Base-by-base conservation (phyloP, 2,113 vertebrate species). In the Irena cyanogastra region DNA sequence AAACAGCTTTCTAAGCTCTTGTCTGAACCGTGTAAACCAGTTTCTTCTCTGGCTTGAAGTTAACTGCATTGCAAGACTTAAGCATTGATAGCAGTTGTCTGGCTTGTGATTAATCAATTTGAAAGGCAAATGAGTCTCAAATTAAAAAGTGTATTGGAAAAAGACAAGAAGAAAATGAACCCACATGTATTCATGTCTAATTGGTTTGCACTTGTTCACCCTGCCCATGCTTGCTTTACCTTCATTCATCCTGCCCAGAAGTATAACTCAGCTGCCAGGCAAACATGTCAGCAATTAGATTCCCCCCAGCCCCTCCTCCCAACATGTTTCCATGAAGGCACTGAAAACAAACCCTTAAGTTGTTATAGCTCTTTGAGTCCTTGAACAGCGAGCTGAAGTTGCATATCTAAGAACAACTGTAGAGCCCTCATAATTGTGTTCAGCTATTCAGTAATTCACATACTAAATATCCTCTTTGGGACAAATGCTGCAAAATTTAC, bases 201-300 rank as follows among this genome's bases (percentile, higher is more conserved):
- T 78, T 65, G 28, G 60, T 81, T 93, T 92, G 89, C 64, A 71
- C 72, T 89, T 92, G 83, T 89, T 95, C 86, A 77, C 68, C 64
- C 44, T 94, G 82, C 61, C 87, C 0, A 3, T 90, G 77, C 92
- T 87, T 93, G 88, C 54, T 93, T 71, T 94, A 24, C 89, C 47
- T 92, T 83, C 85, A 42, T 83, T 92, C 88, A 68, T 84, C 41
- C 33, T 33, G 69, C 76, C 54, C 88, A 53, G 49, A 81, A 90
- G 44, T 75, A 3, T 24, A 90, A 75, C 13, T 90, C 35, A 47
- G 68, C 83, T 96, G 85, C 79, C 88, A 90, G 72, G 83, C 81
- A 93, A 94, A 68, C 63, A 60, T 1, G 1, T 83, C 88, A 95
- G 65, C 87, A 82, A 7, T 23, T 28, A 71, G 52, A n/a, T 53